phyloP scores from a whole-genome alignment of 2,888 invertebrate genomes.

The Drosophila acutilabella region DNA sequence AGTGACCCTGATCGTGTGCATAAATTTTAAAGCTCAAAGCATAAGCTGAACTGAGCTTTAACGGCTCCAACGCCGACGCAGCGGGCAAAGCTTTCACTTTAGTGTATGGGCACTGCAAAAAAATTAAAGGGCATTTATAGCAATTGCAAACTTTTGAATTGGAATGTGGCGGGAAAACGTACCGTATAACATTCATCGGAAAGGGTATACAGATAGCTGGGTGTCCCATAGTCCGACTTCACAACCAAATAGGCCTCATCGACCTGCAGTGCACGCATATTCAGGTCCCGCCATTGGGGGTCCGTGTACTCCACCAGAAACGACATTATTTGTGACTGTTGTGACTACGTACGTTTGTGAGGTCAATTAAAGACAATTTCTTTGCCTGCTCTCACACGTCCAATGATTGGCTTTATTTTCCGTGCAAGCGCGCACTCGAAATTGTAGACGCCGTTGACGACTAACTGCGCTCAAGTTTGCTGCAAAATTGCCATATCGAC shows the following conservation, averaged over 20 bases:
- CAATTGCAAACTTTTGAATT: conserved; percentile 16
- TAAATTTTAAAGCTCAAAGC: conserved; percentile 87
- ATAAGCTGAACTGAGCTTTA: conserved; percentile 86
- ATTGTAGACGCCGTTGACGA: conserved; percentile 45
- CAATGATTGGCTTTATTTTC: conserved; percentile 26
- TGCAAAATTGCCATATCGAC: conserved; percentile 52
- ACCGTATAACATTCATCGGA: conserved; percentile 90
- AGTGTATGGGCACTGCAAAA: conserved; percentile 88
- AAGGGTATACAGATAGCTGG: conserved; percentile 88
- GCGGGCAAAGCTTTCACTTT: conserved; percentile 84
- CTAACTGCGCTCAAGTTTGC: conserved; percentile 59
- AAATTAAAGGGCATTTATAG: conserved; percentile 24
- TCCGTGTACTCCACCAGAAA: conserved; percentile 87
- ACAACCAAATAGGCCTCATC: conserved; percentile 89
- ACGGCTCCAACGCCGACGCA: conserved; percentile 68
- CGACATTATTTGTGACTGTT: conserved; percentile 73
- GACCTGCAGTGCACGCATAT: conserved; percentile 87
- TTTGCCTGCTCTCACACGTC: conserved; percentile 2
- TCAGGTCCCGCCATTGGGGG: conserved; percentile 87
- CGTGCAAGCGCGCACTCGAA: conserved; percentile 38
- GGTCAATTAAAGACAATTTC: conserved; percentile 27
- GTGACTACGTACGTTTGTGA: conserved; percentile 9
- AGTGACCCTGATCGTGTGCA: conserved; percentile 85
- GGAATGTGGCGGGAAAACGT: conserved; percentile 75
- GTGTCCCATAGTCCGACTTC: conserved; percentile 76